phyloP scores from a whole-genome alignment of 2,113 vertebrate genomes.

The Microtus ochrogaster region DNA sequence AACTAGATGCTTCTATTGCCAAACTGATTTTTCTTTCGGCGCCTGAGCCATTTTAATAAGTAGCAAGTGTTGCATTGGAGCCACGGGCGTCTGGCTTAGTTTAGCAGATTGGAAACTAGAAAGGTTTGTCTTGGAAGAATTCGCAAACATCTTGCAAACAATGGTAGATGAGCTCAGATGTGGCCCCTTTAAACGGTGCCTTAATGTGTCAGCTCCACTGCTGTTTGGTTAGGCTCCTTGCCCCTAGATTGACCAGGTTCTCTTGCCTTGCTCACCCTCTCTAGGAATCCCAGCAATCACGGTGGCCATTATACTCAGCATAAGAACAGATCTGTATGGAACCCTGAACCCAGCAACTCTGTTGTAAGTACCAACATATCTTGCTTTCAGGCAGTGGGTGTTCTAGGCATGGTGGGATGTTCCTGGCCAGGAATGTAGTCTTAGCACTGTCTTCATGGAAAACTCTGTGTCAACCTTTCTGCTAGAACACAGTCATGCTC shows the following conservation, averaged over 20 bases:
- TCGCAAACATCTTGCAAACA: slow-evolving; percentile 85
- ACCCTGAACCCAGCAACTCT: slow-evolving; percentile 57
- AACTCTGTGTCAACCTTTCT: background rate
- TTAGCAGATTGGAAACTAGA: slow-evolving; percentile 84
- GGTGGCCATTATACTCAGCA: slow-evolving; percentile 86
- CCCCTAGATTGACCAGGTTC: background rate
- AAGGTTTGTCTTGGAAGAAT: slow-evolving; percentile 78
- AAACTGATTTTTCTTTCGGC: slow-evolving; percentile 75
- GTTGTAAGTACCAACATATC: slow-evolving; percentile 89
- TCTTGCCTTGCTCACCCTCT: slow-evolving; percentile 65
- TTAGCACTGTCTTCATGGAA: background rate
- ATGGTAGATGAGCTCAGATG: slow-evolving; percentile 75
- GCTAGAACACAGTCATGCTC: background rate
- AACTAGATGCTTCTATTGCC: slow-evolving; percentile 62
- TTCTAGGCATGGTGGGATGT: background rate
- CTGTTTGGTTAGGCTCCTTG: slow-evolving; percentile 22
- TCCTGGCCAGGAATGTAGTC: background rate
- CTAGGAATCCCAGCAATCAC: slow-evolving; percentile 91
- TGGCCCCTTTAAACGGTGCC: slow-evolving; percentile 79
- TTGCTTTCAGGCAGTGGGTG: background rate
- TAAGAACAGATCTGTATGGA: slow-evolving; percentile 90
- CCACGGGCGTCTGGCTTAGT: slow-evolving; percentile 67
- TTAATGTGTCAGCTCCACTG: background rate
- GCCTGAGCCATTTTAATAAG: slow-evolving; percentile 76
- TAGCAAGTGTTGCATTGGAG: slow-evolving; percentile 56